Conservation (phyloP, 2,888 invertebrate species). For the Trileptium ribeirensis region DNA sequence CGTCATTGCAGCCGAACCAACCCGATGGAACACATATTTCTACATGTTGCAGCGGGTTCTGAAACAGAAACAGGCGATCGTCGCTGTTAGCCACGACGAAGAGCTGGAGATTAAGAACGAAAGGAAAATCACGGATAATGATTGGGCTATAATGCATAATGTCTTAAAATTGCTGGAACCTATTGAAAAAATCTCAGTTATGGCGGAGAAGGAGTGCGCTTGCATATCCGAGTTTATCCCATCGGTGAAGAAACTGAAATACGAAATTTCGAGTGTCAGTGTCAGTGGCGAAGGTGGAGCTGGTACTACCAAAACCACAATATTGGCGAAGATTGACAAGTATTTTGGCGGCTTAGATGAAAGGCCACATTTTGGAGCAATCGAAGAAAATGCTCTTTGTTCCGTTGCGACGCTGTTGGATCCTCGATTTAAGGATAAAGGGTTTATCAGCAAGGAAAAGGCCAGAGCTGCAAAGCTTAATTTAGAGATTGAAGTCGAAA, state of each 20-base stretch:
- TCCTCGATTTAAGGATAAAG: not conserved
- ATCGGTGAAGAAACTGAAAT: not conserved
- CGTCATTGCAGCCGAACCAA: not conserved
- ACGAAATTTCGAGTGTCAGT: too few species aligned
- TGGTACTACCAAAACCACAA: too few species aligned
- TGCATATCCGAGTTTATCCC: not conserved
- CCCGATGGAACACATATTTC: not conserved
- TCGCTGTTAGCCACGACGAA: too few species aligned
- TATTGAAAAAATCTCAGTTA: not conserved
- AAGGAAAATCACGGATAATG: not conserved
- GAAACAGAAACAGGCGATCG: not conserved
- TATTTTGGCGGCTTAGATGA: too few species aligned
- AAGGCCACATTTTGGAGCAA: too few species aligned
- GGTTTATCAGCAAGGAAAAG: too few species aligned
- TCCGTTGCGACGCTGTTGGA: not conserved
- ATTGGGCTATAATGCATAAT: not conserved
- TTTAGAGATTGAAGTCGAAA: too few species aligned
- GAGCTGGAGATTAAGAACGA: not conserved
- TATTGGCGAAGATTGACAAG: too few species aligned
- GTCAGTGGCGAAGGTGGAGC: too few species aligned
- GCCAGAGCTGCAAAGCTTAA: too few species aligned
- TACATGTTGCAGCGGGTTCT: not conserved
- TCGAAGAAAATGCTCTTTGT: not conserved
- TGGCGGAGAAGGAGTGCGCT: not conserved
- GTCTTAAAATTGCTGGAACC: not conserved